These are phyloP conservation scores for Oceanodroma tethys DNA, from an alignment of 2,113 vertebrate species.

Conservation along the genomic window DNA sequence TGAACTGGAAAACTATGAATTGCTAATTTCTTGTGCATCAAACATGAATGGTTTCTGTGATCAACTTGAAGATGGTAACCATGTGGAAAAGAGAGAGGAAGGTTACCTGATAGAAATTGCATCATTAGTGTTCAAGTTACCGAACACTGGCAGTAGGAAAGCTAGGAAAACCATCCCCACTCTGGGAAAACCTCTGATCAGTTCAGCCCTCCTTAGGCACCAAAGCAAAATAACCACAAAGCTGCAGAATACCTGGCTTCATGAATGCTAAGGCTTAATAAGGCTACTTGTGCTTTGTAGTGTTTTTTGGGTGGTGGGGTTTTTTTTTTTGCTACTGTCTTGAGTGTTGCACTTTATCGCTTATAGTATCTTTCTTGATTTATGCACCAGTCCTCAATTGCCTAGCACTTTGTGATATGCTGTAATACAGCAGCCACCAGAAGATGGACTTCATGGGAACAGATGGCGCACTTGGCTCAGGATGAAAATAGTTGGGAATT, in stretches of 20 bases:
- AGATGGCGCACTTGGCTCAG: slow-evolving; percentile 34
- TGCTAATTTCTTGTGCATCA: background rate
- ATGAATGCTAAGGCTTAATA: background rate
- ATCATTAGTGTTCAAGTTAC: background rate
- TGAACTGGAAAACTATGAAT: background rate
- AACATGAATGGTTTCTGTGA: background rate
- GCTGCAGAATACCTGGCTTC: background rate
- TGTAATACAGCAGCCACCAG: background rate
- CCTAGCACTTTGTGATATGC: background rate
- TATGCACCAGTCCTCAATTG: rapidly evolving
- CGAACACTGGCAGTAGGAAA: background rate
- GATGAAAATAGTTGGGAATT: slow-evolving; percentile 2
- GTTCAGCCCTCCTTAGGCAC: background rate
- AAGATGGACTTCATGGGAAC: slow-evolving; percentile 1
- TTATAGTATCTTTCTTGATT: background rate
- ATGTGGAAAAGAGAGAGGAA: background rate
- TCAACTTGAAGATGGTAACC: background rate
- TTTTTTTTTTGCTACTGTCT: background rate
- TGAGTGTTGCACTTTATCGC: background rate
- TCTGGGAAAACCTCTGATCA: background rate
- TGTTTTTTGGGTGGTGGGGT: background rate
- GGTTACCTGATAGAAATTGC: background rate
- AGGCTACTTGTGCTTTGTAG: background rate
- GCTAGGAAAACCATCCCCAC: background rate
- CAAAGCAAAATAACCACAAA: background rate